These are phyloP conservation scores for Diabrotica virgifera DNA, from an alignment of 1,140 invertebrate genomes.

Conservation along the genomic window DNA sequence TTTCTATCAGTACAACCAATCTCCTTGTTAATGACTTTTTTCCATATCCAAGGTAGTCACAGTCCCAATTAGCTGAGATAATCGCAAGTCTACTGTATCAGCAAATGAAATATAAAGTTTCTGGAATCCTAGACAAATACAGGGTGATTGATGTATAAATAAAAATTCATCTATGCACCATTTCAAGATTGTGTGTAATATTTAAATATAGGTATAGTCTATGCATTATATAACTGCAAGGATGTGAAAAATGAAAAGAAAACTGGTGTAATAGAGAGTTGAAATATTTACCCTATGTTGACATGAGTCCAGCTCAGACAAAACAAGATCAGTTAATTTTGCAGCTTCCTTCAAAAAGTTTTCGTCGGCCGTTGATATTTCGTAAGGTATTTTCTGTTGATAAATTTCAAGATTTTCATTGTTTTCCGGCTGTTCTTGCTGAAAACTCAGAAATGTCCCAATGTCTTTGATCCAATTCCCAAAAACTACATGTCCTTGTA, in stretches of 20 bases:
- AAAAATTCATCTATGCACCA: neutral
- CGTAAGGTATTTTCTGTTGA: conserved; percentile 53
- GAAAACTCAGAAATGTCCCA: conserved; percentile 6
- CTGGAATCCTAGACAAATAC: too few relatives aligned
- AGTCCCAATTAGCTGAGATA: too few relatives aligned
- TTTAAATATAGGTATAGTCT: neutral
- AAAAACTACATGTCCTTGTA: neutral
- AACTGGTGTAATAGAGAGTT: neutral
- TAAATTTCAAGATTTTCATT: conserved; percentile 16
- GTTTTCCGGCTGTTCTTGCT: neutral
- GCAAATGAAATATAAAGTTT: too few relatives aligned
- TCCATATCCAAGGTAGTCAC: too few relatives aligned
- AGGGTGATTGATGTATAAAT: too few relatives aligned
- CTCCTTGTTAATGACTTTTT: too few relatives aligned
- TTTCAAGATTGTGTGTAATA: neutral
- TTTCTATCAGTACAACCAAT: too few relatives aligned
- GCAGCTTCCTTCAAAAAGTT: conserved; percentile 63
- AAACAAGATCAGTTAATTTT: conserved; percentile 55
- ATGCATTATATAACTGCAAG: neutral
- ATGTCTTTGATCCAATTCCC: neutral
- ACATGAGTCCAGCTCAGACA: conserved; percentile 62
- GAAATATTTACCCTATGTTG: conserved; percentile 56
- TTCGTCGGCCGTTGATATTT: conserved; percentile 60
- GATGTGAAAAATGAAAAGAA: too few relatives aligned
- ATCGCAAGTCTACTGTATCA: too few relatives aligned